These are phyloP conservation scores for Muntiacus muntjak DNA, from an alignment of 2,113 vertebrate species.

Conservation along the genomic window DNA sequence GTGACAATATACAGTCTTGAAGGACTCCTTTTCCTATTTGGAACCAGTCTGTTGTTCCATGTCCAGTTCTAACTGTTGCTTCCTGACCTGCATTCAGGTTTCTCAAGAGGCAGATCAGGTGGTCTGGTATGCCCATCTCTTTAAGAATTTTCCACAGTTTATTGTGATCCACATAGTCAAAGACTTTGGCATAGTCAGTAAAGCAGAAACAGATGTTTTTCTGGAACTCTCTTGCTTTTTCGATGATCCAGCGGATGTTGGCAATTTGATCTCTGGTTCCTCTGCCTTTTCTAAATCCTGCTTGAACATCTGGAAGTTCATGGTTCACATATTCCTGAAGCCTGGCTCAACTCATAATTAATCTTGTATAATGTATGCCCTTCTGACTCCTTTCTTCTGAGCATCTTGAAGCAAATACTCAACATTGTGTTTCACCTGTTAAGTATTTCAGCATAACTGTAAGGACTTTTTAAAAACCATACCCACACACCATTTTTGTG, in stretches of 20 bases:
- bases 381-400: neutral
- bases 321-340: neutral
- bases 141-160: neutral
- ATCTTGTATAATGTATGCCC: neutral
- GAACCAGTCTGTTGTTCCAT: neutral
- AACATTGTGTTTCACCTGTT: neutral
- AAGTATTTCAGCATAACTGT: neutral
- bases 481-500: neutral
- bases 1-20: neutral
- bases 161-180: neutral
- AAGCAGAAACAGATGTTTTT: neutral
- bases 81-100: neutral
- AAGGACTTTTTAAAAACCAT: neutral
- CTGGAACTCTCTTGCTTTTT: neutral
- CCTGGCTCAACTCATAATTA: neutral
- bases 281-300: neutral
- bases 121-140: neutral
- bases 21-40: neutral
- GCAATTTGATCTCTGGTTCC: neutral
- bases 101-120: neutral
- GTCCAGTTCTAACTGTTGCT: neutral
- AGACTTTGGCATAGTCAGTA: neutral
- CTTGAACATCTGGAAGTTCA: neutral
- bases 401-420: neutral
- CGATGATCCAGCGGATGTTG: neutral